Conservation (phyloP, 2,888 invertebrate species). For the Plagiodera versicolora region DNA sequence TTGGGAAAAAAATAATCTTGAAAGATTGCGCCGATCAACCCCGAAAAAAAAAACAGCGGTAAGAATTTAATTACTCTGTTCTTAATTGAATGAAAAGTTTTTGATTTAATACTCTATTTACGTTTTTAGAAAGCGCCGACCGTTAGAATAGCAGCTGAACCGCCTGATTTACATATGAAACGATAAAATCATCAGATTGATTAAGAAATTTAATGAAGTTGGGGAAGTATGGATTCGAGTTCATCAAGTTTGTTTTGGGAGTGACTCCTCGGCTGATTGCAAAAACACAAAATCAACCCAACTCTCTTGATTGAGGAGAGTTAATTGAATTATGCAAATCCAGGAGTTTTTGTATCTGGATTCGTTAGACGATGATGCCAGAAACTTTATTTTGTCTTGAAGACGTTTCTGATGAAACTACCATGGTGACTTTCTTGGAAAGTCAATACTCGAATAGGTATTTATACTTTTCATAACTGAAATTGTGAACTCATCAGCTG, state of each 20-base stretch:
- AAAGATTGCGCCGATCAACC: conserved; percentile 26
- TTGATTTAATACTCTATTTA: conserved; percentile 12
- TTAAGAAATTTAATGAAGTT: conserved; percentile 6
- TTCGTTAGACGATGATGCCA: conserved; percentile 1
- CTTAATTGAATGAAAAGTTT: conserved; percentile 42
- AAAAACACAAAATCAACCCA: conserved; percentile 52
- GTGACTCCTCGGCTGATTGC: conserved; percentile 50
- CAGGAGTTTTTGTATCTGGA: conserved; percentile 44
- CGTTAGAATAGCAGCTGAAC: conserved; percentile 1
- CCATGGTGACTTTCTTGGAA: background rate
- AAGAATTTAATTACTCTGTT: conserved; percentile 40
- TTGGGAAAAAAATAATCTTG: background rate
- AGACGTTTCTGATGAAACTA: background rate
- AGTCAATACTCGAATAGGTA: too few species aligned
- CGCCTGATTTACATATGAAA: conserved; percentile 14
- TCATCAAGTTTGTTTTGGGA: conserved; percentile 38
- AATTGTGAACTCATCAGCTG: background rate
- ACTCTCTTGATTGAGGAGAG: conserved; percentile 52
- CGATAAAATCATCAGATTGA: conserved; percentile 10
- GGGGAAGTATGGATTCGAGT: conserved; percentile 17
- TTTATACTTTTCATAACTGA: background rate
- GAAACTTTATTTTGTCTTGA: background rate
- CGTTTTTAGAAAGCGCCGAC: background rate
- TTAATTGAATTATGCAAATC: conserved; percentile 54
- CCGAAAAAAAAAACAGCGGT: conserved; percentile 27